These are phyloP conservation scores for Leucosticte australis DNA, from an alignment of 2,113 vertebrate genomes.

Conservation along the genomic window DNA sequence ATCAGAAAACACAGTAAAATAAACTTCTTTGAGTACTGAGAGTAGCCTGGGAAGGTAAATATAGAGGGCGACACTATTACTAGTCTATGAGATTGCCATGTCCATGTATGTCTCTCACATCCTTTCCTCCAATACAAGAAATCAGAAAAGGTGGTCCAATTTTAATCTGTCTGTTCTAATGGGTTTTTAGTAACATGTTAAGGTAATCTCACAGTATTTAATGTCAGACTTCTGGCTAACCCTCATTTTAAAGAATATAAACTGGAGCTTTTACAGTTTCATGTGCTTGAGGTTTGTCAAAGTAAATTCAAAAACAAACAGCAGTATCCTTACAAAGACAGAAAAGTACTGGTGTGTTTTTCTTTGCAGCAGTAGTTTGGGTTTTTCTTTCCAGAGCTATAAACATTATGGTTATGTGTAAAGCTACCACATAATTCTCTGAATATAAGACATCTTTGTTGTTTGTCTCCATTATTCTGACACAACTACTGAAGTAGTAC, in stretches of 20 bases:
- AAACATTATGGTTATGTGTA: not conserved
- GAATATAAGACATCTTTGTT: not conserved
- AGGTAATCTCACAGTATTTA: not conserved
- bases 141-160: not conserved
- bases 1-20: not conserved
- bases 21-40: not conserved
- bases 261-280: not conserved
- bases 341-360: not conserved
- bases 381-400: not conserved
- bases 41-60: not conserved
- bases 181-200: not conserved
- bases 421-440: not conserved
- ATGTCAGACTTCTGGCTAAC: not conserved
- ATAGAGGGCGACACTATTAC: not conserved
- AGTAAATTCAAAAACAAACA: not conserved
- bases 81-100: not conserved
- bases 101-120: not conserved
- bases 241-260: not conserved
- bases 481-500: not conserved
- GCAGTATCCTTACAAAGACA: not conserved
- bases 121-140: not conserved
- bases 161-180: not conserved
- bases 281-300: not conserved
- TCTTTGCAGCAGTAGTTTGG: not conserved
- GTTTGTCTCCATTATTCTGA: not conserved